These are phyloP conservation scores for Vireo griseus DNA, from an alignment of 2,797 vertebrate species.

Conservation along the genomic window DNA sequence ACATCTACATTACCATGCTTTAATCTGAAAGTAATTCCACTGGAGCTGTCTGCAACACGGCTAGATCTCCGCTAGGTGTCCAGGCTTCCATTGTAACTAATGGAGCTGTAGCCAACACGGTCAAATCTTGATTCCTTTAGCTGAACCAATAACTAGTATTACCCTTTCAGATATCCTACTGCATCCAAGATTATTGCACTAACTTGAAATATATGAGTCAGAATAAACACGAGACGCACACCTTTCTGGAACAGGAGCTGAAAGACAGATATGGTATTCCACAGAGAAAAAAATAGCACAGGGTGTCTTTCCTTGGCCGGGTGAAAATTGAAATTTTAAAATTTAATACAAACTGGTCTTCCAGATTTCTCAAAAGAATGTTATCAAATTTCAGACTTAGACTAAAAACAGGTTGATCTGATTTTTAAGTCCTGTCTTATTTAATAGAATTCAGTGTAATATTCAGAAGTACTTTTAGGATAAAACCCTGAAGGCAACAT, in stretches of 20 bases:
- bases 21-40: not conserved
- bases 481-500: not conserved
- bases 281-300: not conserved
- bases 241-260: not conserved
- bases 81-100: not conserved
- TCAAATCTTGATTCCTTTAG: not conserved
- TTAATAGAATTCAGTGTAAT: not conserved
- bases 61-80: not conserved
- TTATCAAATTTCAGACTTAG: not conserved
- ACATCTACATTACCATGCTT: not conserved
- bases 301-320: not conserved
- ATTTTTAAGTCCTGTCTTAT: not conserved
- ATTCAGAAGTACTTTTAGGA: not conserved
- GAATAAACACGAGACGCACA: not conserved
- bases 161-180: not conserved
- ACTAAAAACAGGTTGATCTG: not conserved
- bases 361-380: not conserved
- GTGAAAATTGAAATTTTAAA: not conserved
- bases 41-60: not conserved
- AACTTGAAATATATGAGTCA: not conserved
- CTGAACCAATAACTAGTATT: not conserved
- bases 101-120: not conserved
- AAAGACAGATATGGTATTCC: not conserved
- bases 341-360: not conserved
- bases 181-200: not conserved